These are phyloP conservation scores for Eudorcas thomsonii DNA, from an alignment of 2,113 vertebrate species.

Conservation along the genomic window DNA sequence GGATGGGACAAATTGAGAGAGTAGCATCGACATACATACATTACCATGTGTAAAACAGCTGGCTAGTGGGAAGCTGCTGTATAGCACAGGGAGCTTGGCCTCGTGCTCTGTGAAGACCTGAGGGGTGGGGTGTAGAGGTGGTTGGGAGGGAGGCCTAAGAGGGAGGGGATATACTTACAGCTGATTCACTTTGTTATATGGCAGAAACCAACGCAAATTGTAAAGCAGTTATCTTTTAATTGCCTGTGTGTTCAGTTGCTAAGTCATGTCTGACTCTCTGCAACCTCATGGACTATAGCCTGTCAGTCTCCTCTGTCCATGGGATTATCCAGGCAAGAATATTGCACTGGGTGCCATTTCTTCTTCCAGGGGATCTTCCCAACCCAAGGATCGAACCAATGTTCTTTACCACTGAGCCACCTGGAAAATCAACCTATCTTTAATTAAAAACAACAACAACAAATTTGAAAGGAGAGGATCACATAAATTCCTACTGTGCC, in stretches of 20 bases:
- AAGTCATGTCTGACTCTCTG: not conserved
- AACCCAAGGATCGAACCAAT: not conserved
- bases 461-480: not conserved
- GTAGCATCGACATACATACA: not conserved
- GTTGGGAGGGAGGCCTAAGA: not conserved
- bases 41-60: not conserved
- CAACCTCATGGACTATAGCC: not conserved
- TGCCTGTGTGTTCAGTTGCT: not conserved
- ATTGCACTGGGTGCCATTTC: not conserved
- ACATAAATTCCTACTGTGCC: not conserved
- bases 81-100: not conserved
- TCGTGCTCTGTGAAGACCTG: not conserved
- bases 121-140: not conserved
- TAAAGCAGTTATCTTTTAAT: not conserved
- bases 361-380: not conserved
- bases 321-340: not conserved
- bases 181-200: not conserved
- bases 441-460: not conserved
- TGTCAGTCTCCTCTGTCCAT: not conserved
- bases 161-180: not conserved
- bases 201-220: not conserved
- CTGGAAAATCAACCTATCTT: not conserved
- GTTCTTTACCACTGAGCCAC: not conserved
- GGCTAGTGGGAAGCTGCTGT: not conserved
- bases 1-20: not conserved